phyloP scores from a whole-genome alignment of 2,113 vertebrate genomes.

The Ursus arctos region DNA sequence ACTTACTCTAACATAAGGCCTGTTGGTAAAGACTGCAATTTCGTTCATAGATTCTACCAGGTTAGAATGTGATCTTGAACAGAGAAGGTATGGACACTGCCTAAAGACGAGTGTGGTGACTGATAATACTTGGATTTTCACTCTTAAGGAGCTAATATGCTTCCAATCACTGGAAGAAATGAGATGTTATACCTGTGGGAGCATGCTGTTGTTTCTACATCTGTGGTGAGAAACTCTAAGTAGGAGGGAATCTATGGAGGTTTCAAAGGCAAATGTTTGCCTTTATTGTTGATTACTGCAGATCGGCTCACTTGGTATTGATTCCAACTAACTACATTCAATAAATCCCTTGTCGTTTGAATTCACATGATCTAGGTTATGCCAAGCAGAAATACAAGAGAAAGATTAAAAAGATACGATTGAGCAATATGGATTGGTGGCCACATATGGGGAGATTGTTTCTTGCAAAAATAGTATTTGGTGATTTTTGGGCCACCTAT shows the following conservation, averaged over 20 bases:
- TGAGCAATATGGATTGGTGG: background rate
- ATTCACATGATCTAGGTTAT: background rate
- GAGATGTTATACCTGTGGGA: background rate
- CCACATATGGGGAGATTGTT: background rate
- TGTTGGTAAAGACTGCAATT: background rate
- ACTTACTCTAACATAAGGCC: background rate
- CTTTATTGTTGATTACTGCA: background rate
- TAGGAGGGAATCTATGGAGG: background rate
- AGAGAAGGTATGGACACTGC: background rate
- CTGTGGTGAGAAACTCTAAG: background rate
- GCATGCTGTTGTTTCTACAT: background rate
- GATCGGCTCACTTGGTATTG: background rate
- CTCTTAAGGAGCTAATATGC: background rate
- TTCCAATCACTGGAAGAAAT: background rate
- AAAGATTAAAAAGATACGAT: background rate
- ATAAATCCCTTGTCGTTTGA: background rate
- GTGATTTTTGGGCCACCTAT: background rate
- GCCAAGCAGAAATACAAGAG: background rate
- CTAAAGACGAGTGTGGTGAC: background rate
- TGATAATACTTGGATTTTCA: background rate
- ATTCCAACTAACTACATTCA: background rate
- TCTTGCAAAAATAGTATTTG: background rate
- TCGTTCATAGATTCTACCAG: background rate
- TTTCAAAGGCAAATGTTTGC: background rate
- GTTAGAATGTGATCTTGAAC: background rate